Conservation (phyloP, 2,797 vertebrate species). For the Megalops cyprinoides region DNA sequence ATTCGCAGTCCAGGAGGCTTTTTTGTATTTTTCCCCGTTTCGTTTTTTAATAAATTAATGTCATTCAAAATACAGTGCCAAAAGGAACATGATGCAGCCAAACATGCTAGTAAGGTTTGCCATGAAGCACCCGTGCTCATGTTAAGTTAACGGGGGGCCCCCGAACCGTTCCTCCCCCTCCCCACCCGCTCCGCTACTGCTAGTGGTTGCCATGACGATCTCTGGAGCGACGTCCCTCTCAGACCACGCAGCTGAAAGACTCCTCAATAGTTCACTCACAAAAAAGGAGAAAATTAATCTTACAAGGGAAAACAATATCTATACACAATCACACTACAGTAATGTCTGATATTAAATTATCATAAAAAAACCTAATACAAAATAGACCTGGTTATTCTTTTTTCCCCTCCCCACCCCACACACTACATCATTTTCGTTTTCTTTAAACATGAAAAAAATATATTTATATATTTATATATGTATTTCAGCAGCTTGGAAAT, state of each 20-base stretch:
- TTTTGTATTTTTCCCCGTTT: slow-evolving; percentile 57
- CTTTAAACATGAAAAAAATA: slow-evolving; percentile 81
- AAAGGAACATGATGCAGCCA: slow-evolving; percentile 93
- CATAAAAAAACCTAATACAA: slow-evolving; percentile 82
- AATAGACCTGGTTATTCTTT: slow-evolving; percentile 85
- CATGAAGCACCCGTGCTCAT: slow-evolving; percentile 95
- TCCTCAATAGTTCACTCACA: slow-evolving; percentile 78
- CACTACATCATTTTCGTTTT: slow-evolving; percentile 73
- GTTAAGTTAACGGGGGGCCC: slow-evolving; percentile 72
- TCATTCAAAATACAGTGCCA: slow-evolving; percentile 99
- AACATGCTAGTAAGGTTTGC: slow-evolving; percentile 91
- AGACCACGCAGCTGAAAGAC: slow-evolving; percentile 78
- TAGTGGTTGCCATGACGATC: slow-evolving; percentile 89
- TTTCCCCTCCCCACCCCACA: slow-evolving; percentile 62
- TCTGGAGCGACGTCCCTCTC: slow-evolving; percentile 76
- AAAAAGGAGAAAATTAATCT: slow-evolving; percentile 52
- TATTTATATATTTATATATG: slow-evolving; percentile 65
- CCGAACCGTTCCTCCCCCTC: slow-evolving; percentile 32
- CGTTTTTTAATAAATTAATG: slow-evolving; percentile 97
- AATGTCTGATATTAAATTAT: slow-evolving; percentile 92
- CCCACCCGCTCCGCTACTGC: slow-evolving; percentile 69
- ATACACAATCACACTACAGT: slow-evolving; percentile 96
- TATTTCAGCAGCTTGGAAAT: slow-evolving; percentile 90
- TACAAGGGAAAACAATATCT: slow-evolving; percentile 70
- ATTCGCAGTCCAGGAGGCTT: slow-evolving; percentile 45